phyloP scores from a whole-genome alignment of 2,888 invertebrate genomes.

The Tyria jacobaeae region DNA sequence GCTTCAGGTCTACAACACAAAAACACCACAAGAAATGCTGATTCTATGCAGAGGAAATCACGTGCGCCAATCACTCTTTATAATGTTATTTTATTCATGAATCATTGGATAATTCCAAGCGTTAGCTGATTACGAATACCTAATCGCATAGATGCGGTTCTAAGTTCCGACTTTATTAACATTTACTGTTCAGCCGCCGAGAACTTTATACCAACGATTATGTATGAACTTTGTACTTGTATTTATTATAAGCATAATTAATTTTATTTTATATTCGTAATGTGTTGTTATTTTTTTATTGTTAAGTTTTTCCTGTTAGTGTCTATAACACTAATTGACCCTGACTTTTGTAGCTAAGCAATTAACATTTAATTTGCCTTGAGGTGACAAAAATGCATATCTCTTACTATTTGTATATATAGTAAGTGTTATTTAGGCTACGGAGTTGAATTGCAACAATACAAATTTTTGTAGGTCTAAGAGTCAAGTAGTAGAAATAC shows the following conservation, averaged over 20 bases:
- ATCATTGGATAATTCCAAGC: slow-evolving; percentile 23
- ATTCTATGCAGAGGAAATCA: too few relatives aligned
- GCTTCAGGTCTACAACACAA: too few relatives aligned
- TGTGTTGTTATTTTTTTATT: background rate
- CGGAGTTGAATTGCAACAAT: background rate
- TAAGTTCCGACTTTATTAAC: slow-evolving; percentile 16
- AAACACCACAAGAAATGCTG: too few relatives aligned
- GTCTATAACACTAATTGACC: background rate
- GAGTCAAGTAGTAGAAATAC: too few relatives aligned
- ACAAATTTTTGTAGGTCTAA: too few relatives aligned
- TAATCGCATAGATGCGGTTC: slow-evolving; percentile 22
- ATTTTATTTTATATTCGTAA: background rate
- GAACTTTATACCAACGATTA: slow-evolving; percentile 31
- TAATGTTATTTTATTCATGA: background rate
- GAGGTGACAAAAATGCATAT: too few relatives aligned
- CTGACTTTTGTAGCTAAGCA: background rate
- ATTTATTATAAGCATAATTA: background rate
- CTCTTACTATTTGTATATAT: too few relatives aligned
- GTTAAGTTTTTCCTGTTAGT: background rate
- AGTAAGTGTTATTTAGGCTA: background rate
- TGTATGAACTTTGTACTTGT: background rate
- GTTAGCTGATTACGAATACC: slow-evolving; percentile 4
- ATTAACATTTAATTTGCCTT: background rate
- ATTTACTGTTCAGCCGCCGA: slow-evolving; percentile 26
- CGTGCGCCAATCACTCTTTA: too few relatives aligned